Conservation (phyloP, 2,113 vertebrate genomes). For the Nematolebias whitei region DNA sequence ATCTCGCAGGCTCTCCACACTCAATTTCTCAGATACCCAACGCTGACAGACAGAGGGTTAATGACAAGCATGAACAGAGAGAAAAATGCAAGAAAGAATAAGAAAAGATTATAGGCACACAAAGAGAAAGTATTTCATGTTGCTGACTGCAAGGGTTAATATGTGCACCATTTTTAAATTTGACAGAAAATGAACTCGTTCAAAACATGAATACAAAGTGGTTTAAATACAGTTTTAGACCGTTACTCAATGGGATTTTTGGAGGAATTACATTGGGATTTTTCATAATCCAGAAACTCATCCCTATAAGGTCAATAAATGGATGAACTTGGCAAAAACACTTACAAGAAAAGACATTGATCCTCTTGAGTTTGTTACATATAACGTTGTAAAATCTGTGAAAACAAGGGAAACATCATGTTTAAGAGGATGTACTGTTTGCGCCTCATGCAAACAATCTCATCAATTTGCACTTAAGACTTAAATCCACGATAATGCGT, state of each 20-base stretch:
- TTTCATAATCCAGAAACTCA: background rate
- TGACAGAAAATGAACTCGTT: too few species aligned
- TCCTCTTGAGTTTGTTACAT: constrained; percentile 66
- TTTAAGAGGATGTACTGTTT: background rate
- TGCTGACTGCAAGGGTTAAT: constrained; percentile 19
- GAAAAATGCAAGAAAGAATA: constrained; percentile 48
- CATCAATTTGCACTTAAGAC: too few species aligned
- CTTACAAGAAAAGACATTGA: constrained; percentile 86
- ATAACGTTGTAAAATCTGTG: constrained; percentile 57
- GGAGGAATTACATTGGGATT: background rate
- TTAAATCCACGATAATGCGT: too few species aligned
- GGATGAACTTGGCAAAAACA: constrained; percentile 19
- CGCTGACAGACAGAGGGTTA: constrained; percentile 81
- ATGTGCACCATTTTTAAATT: background rate
- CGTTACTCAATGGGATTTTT: too few species aligned
- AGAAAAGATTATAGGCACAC: constrained; percentile 26
- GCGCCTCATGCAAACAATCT: background rate
- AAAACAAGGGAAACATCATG: constrained; percentile 15
- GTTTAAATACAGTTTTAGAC: accelerated
- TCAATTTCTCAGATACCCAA: constrained; percentile 98
- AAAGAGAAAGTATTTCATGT: constrained; percentile 15
- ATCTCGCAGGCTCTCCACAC: constrained; percentile 97
- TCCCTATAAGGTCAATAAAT: background rate
- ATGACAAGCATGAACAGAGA: constrained; percentile 51
- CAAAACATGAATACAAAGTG: background rate